A percentile compares a stretch with the other conserved stretches of the same genome.
Conservation (phyloP, 2,113 vertebrate genomes). For the Mystacornis crossleyi region DNA sequence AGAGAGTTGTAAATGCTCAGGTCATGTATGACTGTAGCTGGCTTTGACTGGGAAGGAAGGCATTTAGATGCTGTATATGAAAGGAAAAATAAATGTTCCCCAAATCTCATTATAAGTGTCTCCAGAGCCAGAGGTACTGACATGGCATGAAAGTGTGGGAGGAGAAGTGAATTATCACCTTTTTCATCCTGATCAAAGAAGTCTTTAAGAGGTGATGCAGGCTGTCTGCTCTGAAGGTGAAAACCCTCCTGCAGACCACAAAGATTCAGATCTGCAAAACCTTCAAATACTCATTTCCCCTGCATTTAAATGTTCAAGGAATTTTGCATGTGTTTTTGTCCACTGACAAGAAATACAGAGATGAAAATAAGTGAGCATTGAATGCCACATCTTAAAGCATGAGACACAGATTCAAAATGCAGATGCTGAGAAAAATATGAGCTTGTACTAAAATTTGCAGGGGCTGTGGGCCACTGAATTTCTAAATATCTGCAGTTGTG, state of each 20-base stretch:
- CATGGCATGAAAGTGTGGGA: background rate
- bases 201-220: background rate
- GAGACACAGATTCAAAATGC: background rate
- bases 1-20: background rate
- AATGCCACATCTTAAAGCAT: background rate
- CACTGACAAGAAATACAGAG: background rate
- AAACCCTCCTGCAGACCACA: background rate
- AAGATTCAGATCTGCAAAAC: background rate
- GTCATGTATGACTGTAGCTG: background rate
- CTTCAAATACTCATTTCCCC: background rate
- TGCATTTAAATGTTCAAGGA: background rate
- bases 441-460: background rate
- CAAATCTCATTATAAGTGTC: rapidly evolving
- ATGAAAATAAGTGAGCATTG: background rate
- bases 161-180: background rate
- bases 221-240: background rate
- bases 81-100: background rate
- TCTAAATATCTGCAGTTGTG: background rate
- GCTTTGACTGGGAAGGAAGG: background rate
- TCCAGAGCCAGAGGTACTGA: background rate
- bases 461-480: background rate
- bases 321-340: background rate
- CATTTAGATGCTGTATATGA: background rate
- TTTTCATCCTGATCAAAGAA: background rate
- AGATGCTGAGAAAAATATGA: background rate